Base-by-base conservation (phyloP, 2,113 vertebrate genomes). In the Holacanthus passer region DNA sequence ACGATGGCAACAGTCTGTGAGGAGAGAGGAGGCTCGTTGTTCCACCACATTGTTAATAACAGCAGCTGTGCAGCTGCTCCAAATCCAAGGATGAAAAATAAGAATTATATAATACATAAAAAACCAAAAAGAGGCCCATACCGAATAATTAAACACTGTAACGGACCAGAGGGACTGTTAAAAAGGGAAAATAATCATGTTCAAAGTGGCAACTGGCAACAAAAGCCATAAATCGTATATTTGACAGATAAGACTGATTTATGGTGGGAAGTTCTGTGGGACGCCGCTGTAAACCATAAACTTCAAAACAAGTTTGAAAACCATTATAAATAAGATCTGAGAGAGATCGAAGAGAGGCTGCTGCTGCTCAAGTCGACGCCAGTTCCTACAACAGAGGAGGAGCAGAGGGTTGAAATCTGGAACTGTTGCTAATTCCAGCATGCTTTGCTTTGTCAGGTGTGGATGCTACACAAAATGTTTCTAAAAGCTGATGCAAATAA, bases 281-380 rank as follows among this genome's bases (percentile, higher is more conserved):
- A 81, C 14, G 82, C 81, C 84, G 84, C 59, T 89, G 92, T 88
- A 84, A 95, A 95, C 92, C 89, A 91, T 94, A 96, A 96, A 96
- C 96, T 98, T 97, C 95, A 96, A 96, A 97, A 97, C 94, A 97
- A 97, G 96, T 97, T 96, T 91, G 93, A 96, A 96, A 96, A 79
- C 93, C 93, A 88, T 92, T 90, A 79, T 81, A 94, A 95, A 87
- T 78, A 64, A 97, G 96, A 97, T 95, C 96, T 96, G 93, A 87
- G 96, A 91, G 93, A 96, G 96, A 96, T 97, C 95, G 95, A 96
- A 91, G 89, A 94, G 84, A 96, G 92, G 66, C 83, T 70, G 84
- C 78, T 70, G 84, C 78, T 63, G 64, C 58, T 47, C 60, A 39
- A 73, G 82, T 68, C 56, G 22, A 60, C 16, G 37, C 37, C 11